These are phyloP conservation scores for Cartodere bifasciata DNA, from an alignment of 2,888 invertebrate species.

Conservation along the genomic window DNA sequence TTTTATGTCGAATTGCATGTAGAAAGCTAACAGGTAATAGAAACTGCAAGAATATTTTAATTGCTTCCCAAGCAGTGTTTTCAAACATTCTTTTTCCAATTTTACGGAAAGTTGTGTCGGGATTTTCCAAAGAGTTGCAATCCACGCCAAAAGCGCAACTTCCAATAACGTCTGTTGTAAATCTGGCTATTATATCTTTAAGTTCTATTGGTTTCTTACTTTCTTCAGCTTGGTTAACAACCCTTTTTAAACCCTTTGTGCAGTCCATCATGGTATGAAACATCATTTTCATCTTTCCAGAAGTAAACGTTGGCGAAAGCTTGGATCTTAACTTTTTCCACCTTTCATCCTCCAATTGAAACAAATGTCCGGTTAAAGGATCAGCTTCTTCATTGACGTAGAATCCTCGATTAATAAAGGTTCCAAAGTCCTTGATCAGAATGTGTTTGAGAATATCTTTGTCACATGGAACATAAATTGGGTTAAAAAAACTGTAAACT, in stretches of 20 bases:
- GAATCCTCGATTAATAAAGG: no score
- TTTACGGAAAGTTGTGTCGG: slow-evolving; percentile 21
- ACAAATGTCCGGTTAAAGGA: slow-evolving; percentile 42
- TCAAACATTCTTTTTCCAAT: slow-evolving; percentile 8
- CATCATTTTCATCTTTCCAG: slow-evolving; percentile 53
- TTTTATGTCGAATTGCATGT: slow-evolving; percentile 14
- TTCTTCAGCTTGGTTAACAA: no score
- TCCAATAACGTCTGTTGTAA: slow-evolving; percentile 46
- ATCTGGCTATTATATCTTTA: no score
- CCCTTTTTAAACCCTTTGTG: slow-evolving; percentile 37
- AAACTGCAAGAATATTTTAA: slow-evolving; percentile 7
- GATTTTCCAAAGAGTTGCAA: slow-evolving; percentile 41
- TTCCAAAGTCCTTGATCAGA: no score
- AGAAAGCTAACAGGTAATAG: slow-evolving; percentile 12
- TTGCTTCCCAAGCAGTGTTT: slow-evolving; percentile 13
- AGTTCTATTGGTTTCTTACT: no score
- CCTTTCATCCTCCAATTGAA: slow-evolving; percentile 38
- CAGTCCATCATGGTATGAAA: slow-evolving; percentile 44
- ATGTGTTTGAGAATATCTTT: no score
- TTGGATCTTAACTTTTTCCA: slow-evolving; percentile 47
- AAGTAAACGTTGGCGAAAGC: slow-evolving; percentile 50
- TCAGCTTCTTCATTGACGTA: no score
- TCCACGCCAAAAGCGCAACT: slow-evolving; percentile 47
- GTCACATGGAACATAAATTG: no score
- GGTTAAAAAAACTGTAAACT: no score